Base-by-base conservation (phyloP, 1,140 invertebrate species). In the Cyrtorhinus lividipennis region DNA sequence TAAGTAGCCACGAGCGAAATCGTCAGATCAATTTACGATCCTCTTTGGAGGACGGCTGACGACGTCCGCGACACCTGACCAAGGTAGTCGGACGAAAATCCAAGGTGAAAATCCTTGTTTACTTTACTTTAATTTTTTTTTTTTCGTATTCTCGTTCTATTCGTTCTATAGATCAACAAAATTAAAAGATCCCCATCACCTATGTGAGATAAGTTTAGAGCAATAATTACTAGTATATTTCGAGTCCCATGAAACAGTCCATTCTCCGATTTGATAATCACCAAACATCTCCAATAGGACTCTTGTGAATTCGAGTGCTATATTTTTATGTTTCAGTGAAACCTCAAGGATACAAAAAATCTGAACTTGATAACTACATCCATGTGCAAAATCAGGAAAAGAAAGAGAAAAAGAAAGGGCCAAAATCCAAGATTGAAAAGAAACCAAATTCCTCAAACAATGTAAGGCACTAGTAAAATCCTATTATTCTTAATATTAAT, bases 351-450 rank as follows among this genome's bases (percentile, higher is more conserved):
- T 65, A 65, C 38, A 67, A 67, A 56, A 67, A 67, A 59, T 59
- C 59, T 30, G 59, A 67, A 26, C 30, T 64, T 10, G 67, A 69
- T 22, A 64, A 66, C 56, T 69, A 67, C 45, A 26, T 68, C 24
- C 23, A 58, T 22, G 61, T 59, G 5, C 48, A 53, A 53, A 66
- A 61, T 53, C 46, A 53, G 15, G 46, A 44, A 53, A 66, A 68
- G 25, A 67, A 67, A 26, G 68, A 67, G 30, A 69, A 67, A 48
- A 65, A 67, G 56, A 63, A 63, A 25, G 45, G 38, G 12, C 60
- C 12, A 12, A 38, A 30, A 44, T 27, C 20, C n/a, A 62, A 24
- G 27, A 25, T 24, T 27, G 59, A 61, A 61, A 61, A 56, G 30
- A 56, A 38, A 38, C 30, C 30, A 65, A 56, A 12, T 2, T 20